These are phyloP conservation scores for Amphipyra berbera DNA, from an alignment of 2,888 invertebrate species.

Conservation along the genomic window DNA sequence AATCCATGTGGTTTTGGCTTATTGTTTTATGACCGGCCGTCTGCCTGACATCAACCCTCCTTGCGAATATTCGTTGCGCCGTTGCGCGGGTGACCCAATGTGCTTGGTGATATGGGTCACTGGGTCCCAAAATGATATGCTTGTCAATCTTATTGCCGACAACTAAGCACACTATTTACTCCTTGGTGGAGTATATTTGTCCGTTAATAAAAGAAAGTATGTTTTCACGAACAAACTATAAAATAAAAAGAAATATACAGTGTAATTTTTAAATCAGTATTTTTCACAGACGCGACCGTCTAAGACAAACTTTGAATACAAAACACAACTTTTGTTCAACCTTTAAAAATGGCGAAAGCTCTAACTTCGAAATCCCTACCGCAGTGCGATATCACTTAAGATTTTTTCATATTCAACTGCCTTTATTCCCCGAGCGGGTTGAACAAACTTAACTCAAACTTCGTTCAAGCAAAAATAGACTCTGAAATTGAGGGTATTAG, in stretches of 20 bases:
- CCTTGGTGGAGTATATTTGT: no score
- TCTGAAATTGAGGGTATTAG: conserved; percentile 16
- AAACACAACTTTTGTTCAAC: conserved; percentile 49
- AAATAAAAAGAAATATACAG: conserved; percentile 28
- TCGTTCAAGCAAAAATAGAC: conserved; percentile 31
- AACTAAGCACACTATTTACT: no score
- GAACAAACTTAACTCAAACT: conserved; percentile 27
- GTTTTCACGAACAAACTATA: neutral
- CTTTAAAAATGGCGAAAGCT: conserved; percentile 43
- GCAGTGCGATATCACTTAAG: conserved; percentile 66
- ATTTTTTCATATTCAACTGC: conserved; percentile 70
- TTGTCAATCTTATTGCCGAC: no score
- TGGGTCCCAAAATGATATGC: no score
- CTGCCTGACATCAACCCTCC: no score
- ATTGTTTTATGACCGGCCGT: no score
- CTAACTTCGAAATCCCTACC: conserved; percentile 46
- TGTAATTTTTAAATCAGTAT: conserved; percentile 28
- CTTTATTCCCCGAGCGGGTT: conserved; percentile 59
- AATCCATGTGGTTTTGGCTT: no score
- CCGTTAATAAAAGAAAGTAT: neutral
- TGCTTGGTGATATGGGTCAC: no score
- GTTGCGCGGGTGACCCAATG: no score
- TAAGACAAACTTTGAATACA: conserved; percentile 48
- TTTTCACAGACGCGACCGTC: conserved; percentile 17
- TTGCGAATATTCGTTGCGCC: no score